Percentiles rank a stretch among this genome's conserved stretches.
Conservation (phyloP, 2,888 invertebrate genomes). For the Caenorhabditis imperialis region DNA sequence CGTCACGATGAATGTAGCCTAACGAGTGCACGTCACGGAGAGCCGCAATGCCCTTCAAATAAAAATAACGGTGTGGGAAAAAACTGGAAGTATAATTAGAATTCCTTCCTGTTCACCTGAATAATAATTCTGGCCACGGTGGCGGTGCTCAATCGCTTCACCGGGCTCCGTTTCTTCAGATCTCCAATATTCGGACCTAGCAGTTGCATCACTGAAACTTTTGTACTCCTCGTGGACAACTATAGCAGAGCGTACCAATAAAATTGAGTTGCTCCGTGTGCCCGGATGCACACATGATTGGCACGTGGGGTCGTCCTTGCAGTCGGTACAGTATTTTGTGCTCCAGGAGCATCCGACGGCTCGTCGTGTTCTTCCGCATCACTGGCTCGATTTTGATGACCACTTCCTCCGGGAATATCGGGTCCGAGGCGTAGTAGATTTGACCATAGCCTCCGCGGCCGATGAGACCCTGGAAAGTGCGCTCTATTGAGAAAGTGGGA, state of each 20-base stretch:
- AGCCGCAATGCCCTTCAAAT: constrained; percentile 64
- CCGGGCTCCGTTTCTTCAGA: constrained; percentile 62
- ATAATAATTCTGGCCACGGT: constrained; percentile 63
- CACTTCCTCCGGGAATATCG: constrained; percentile 41
- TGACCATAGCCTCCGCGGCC: constrained; percentile 69
- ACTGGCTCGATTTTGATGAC: constrained; percentile 67
- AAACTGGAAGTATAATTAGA: too few relatives aligned
- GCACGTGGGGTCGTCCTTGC: constrained; percentile 60
- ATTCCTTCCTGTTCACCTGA: constrained; percentile 54
- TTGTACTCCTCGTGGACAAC: background rate
- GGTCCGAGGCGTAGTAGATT: constrained; percentile 63
- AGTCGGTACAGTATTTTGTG: constrained; percentile 62
- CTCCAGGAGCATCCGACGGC: constrained; percentile 66
- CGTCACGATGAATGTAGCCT: constrained; percentile 70
- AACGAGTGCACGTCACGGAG: constrained; percentile 67
- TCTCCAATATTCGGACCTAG: constrained; percentile 69
- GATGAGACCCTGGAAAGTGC: constrained; percentile 60
- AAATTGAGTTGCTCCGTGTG: constrained; percentile 55
- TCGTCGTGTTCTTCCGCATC: constrained; percentile 49
- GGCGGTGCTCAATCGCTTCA: constrained; percentile 55
- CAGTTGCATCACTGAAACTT: constrained; percentile 63
- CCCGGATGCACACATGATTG: constrained; percentile 52
- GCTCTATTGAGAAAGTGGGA: too few relatives aligned
- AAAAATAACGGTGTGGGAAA: too few relatives aligned
- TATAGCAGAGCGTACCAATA: constrained; percentile 9